Evolutionary conservation across 1,140 invertebrate species (phyloP), one percentile per base, ranked within the genome.

Genomic region (Drosophila watanabei): DNA sequence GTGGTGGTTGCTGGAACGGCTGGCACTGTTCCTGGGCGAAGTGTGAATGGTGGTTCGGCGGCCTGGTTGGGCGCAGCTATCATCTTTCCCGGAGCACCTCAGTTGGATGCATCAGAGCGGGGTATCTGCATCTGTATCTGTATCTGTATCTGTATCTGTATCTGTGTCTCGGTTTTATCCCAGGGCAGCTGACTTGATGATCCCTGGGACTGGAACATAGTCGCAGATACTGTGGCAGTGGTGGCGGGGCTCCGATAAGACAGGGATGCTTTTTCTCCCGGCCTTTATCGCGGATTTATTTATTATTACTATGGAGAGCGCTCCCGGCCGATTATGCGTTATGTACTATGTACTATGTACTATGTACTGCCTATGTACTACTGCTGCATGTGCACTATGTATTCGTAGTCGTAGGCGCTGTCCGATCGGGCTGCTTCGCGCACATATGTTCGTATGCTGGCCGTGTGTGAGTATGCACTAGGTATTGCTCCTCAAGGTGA

Each of bases 401-500:
- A 35, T 35, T 56, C 62, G 65, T 48, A 49, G 51, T 72, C 69
- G 43, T 37, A 63, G 61, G 49, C 61, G 45, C 70, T 32, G 64
- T 48, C 64, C 18, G 71, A 75, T 75, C 71, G 68, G 69, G 24
- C 68, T 72, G 52, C 37, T 72, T 60, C 45, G 58, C 61, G 57
- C 61, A 57, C 73, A 76, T 46, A 51, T 41, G 52, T 61, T 41
- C 9, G 48, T 64, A 41, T 60, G 37, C 48, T 48, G 32, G 35
- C 35, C 54, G 60, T 64, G 71, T 62, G 57, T 61, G 61, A 63
- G 54, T 64, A 75, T 80, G 59, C 60, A 72, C 68, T 76, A 79
- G 52, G 77, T 76, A 84, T 85, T 76, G 79, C 86, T 70, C 77
- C 85, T 89, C 85, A 89, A 89, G 85, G 85, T 89, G 82, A 89